Evolutionary conservation across 2,797 vertebrate species (phyloP).

Genomic region (Myoxocephalus aenaeus): DNA sequence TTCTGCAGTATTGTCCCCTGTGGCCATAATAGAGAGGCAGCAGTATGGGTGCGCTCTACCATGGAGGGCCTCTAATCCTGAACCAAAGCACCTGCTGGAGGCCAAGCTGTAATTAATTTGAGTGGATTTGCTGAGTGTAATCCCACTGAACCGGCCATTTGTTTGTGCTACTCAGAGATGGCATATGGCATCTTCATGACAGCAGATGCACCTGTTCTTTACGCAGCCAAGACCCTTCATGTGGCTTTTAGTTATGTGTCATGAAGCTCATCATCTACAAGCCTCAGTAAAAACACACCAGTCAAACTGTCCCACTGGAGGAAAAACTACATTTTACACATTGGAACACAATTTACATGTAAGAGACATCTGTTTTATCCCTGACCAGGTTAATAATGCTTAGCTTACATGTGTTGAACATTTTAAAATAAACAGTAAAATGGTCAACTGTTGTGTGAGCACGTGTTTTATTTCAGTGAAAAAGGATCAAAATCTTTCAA

Average conservation of each 20-base stretch:
- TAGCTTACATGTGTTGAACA: not conserved
- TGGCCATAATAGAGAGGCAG: constrained; percentile 5
- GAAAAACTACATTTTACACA: not conserved
- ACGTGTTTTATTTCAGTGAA: not conserved
- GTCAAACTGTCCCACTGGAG: not conserved
- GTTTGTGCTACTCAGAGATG: constrained; percentile 54
- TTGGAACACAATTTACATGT: too few relatives aligned
- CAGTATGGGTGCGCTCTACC: constrained; percentile 6
- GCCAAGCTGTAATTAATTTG: constrained; percentile 71
- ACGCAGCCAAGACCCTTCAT: constrained; percentile 47
- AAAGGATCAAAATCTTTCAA: not conserved
- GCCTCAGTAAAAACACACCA: constrained; percentile 1
- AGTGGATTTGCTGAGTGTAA: constrained; percentile 68
- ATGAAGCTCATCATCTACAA: constrained; percentile 43
- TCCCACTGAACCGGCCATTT: constrained; percentile 62
- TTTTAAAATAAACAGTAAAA: not conserved
- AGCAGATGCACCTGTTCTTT: constrained; percentile 63
- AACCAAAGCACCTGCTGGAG: constrained; percentile 67
- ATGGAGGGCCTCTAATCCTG: constrained; percentile 25
- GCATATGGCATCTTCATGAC: constrained; percentile 57
- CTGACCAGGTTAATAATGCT: not conserved
- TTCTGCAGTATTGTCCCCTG: constrained; percentile 10
- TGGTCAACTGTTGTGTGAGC: not conserved
- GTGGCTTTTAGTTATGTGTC: constrained; percentile 43
- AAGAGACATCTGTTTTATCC: not conserved